Percentiles rank a stretch among this genome's conserved stretches.
These are phyloP conservation scores for Acleris emargana DNA, from an alignment of 2,888 invertebrate genomes.

Conservation along the genomic window DNA sequence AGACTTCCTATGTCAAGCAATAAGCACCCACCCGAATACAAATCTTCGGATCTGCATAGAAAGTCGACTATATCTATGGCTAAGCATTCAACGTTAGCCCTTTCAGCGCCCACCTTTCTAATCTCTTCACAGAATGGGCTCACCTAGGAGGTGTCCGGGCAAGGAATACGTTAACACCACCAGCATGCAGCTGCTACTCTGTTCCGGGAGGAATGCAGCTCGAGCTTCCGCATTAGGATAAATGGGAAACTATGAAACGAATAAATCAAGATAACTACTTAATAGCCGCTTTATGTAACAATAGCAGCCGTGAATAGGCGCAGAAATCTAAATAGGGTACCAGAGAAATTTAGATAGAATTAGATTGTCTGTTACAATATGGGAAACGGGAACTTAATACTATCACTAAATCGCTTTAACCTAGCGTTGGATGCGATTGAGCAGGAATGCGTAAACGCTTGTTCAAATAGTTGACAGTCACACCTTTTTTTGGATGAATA, in stretches of 20 bases:
- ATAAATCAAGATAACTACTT: conserved; percentile 36
- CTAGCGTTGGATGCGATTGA: too few species aligned
- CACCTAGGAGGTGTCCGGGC: too few species aligned
- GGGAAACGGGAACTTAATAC: background rate
- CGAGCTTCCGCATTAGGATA: conserved; percentile 29
- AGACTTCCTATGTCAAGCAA: too few species aligned
- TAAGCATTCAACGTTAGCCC: conserved; percentile 1
- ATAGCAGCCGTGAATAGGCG: conserved; percentile 10
- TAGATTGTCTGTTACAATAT: conserved; percentile 6
- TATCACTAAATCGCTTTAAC: too few species aligned
- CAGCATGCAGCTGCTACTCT: conserved; percentile 33
- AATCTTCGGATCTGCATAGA: conserved; percentile 14
- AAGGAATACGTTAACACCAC: conserved; percentile 16
- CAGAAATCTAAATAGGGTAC: conserved; percentile 29
- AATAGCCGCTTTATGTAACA: conserved; percentile 32
- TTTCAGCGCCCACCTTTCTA: background rate
- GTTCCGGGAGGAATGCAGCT: conserved; percentile 33
- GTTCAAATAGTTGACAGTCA: too few species aligned
- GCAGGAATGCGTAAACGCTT: too few species aligned
- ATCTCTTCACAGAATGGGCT: too few species aligned
- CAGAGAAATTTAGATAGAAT: conserved; percentile 21
- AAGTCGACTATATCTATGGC: conserved; percentile 26
- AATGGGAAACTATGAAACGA: conserved; percentile 34
- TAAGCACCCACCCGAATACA: too few species aligned
- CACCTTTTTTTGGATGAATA: too few species aligned